A percentile compares a stretch with the other conserved stretches of the same genome.
These are phyloP conservation scores for Lordiphosa mommai DNA, from an alignment of 1,140 invertebrate species.

Conservation along the genomic window DNA sequence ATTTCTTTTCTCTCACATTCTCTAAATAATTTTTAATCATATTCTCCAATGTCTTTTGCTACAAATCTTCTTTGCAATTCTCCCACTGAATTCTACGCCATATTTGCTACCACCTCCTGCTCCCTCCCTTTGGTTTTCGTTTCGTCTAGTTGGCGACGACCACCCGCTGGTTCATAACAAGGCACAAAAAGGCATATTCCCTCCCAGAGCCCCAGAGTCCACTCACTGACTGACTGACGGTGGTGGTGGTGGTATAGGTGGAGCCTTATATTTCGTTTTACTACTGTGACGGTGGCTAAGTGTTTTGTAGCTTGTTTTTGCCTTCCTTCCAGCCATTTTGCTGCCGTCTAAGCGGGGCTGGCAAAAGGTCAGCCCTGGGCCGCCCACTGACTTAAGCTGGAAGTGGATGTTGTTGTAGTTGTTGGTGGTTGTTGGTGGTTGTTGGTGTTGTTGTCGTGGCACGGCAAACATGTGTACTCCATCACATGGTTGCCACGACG, in stretches of 20 bases:
- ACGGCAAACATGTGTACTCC: constrained; percentile 70
- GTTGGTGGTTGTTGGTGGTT: background rate
- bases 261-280: background rate
- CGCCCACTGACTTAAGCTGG: constrained; percentile 31
- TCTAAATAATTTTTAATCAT: too few relatives aligned
- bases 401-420: constrained; percentile 4
- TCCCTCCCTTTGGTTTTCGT: too few relatives aligned
- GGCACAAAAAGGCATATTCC: too few relatives aligned
- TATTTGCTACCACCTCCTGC: too few relatives aligned
- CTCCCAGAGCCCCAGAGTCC: too few relatives aligned
- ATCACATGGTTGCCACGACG: constrained; percentile 68
- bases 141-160: too few relatives aligned
- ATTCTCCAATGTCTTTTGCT: too few relatives aligned
- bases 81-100: too few relatives aligned
- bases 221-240: too few relatives aligned
- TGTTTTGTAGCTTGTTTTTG: background rate
- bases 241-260: background rate
- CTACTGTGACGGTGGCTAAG: constrained; percentile 23
- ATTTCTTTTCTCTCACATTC: too few relatives aligned
- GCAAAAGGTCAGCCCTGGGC: constrained; percentile 58
- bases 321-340: background rate
- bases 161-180: too few relatives aligned
- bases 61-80: too few relatives aligned
- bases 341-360: constrained; percentile 24
- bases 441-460: constrained; percentile 44